These are phyloP conservation scores for Tipula confusa DNA, from an alignment of 2,888 invertebrate genomes.

Conservation along the genomic window DNA sequence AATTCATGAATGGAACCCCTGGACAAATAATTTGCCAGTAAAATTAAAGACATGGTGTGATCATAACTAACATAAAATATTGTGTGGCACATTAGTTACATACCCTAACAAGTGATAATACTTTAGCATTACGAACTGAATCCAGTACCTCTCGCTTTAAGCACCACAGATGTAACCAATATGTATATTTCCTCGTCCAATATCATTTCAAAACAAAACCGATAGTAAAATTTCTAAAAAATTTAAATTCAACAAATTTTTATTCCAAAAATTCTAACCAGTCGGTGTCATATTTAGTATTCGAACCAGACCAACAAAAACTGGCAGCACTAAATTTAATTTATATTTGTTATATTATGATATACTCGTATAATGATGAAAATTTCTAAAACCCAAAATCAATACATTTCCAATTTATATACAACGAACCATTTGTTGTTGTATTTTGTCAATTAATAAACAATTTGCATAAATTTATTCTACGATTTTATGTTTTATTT, in stretches of 20 bases:
- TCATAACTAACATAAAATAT: too few relatives aligned
- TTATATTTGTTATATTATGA: not conserved
- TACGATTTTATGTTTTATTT: not conserved
- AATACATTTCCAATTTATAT: slow-evolving; percentile 6
- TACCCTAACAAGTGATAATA: too few relatives aligned
- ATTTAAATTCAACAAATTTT: not conserved
- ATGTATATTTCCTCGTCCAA: too few relatives aligned
- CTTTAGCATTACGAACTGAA: too few relatives aligned
- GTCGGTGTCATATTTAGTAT: not conserved
- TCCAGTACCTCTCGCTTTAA: too few relatives aligned
- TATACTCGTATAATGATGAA: not conserved
- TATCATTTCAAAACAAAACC: too few relatives aligned
- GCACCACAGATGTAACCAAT: too few relatives aligned
- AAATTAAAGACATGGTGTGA: too few relatives aligned
- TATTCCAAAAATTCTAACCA: not conserved
- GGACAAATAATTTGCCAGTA: too few relatives aligned
- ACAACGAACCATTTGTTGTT: not conserved
- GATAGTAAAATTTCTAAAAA: too few relatives aligned
- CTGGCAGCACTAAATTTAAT: not conserved
- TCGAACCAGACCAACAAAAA: not conserved
- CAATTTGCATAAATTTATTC: slow-evolving; percentile 16
- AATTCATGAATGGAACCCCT: too few relatives aligned
- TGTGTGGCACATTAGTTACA: too few relatives aligned
- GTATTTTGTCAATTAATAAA: slow-evolving; percentile 20
- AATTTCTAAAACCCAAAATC: not conserved